Evolutionary conservation across 23 tunicate genomes (phyloP).

Genomic region (Trididemnum miniatum): DNA sequence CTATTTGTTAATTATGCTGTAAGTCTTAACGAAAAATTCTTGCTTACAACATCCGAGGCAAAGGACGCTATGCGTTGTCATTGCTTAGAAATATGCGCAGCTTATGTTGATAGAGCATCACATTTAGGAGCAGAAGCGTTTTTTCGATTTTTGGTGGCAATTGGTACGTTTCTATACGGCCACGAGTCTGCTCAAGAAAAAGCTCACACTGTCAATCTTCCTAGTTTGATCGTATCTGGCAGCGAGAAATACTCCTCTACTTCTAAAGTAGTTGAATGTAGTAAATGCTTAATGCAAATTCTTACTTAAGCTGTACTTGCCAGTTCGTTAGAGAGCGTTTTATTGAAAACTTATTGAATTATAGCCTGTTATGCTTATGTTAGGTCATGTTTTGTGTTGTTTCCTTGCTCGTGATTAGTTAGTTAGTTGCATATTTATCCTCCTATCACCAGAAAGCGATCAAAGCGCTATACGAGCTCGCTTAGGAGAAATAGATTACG

Average conservation of each 20-base stretch:
- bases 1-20: constrained; percentile 57
- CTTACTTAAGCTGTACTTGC: too few species aligned
- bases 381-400: too few species aligned
- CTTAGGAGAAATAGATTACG: too few species aligned
- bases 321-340: too few species aligned
- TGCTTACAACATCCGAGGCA: neutral
- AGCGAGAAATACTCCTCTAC: neutral
- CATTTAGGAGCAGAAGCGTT: constrained; percentile 47
- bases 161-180: constrained; percentile 50
- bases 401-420: too few species aligned
- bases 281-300: neutral
- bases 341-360: too few species aligned
- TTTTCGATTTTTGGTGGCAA: constrained; percentile 57
- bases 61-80: neutral
- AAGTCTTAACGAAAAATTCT: neutral
- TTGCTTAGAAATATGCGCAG: neutral
- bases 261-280: constrained; percentile 26
- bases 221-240: neutral
- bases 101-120: neutral
- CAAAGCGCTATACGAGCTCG: too few species aligned
- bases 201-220: constrained; percentile 20
- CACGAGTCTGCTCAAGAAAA: constrained; percentile 29
- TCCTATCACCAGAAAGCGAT: too few species aligned
- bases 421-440: too few species aligned
- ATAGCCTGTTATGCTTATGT: too few species aligned